Base-by-base conservation (phyloP, 2,797 vertebrate genomes). In the Galagoides demidoff region DNA sequence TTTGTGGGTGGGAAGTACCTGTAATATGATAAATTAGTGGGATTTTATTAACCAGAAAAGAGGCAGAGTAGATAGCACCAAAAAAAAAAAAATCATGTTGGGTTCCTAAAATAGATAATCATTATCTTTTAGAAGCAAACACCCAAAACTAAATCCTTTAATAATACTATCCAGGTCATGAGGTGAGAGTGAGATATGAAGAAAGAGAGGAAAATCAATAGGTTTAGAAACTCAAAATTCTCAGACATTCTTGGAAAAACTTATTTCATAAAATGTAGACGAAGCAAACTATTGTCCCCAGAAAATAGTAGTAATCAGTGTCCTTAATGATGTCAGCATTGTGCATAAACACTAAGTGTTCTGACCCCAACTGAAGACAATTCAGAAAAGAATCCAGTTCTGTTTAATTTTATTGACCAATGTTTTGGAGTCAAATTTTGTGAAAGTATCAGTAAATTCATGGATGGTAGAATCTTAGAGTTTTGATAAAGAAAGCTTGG, bases 201-300 rank as follows among this genome's bases (percentile, higher is more conserved):
- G 19, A 57, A 52, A 90, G 49, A 93, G 16, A 83, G 39, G 34
- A 82, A 89, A 95, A 77, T 74, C 66, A 89, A 34, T 57, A 76
- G 89, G 39, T 74, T 93, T 70, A 93, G 39, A 92, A 94, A 93
- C 66, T 76, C 79, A 52, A 81, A 79, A 66, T 81, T 91, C 89
- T 83, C 84, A 92, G 55, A 39, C 29, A 84, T 90, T 92, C 34
- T 89, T 94, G n/a, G 31, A 43, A 83, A 95, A 87, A 91, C 34
- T 89, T 25, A 64, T 86, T 89, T 29, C 45, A 89, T 70, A 91
- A 92, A 77, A 87, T 64, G 8, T 52, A 89, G 31, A 95, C 12
- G 74, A 92, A 95, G 8, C 43, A 94, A 94, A 95, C n/a, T 85
- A 37, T 83, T 77, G 76, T 31, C 16, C 34, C 4, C 16, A 25